Conservation (phyloP, 1,140 invertebrate genomes). For the Diploscapter pachys region DNA sequence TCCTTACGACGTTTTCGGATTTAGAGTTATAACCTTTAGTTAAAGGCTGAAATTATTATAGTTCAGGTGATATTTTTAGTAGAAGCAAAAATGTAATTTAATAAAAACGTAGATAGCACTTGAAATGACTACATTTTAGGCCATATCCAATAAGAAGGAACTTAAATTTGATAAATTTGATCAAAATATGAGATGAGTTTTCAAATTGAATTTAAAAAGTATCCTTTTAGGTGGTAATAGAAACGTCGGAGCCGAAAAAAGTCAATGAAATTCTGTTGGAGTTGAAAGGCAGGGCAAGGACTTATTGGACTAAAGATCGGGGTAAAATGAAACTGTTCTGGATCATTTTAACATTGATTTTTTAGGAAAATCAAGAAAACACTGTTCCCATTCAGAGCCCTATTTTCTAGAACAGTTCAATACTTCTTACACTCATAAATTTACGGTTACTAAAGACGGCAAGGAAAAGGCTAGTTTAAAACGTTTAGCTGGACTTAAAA, state of each 20-base stretch:
- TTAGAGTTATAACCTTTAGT: too few species aligned
- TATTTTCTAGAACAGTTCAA: constrained; percentile 59
- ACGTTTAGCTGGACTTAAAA: background rate
- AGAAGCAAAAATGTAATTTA: too few species aligned
- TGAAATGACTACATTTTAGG: too few species aligned
- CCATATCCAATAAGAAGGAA: too few species aligned
- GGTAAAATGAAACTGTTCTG: constrained; percentile 17
- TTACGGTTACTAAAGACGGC: constrained; percentile 37
- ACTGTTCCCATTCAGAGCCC: constrained; percentile 49
- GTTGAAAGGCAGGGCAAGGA: constrained; percentile 45
- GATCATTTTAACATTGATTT: background rate
- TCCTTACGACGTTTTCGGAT: too few species aligned
- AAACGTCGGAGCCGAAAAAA: constrained; percentile 48
- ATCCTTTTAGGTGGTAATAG: constrained; percentile 48
- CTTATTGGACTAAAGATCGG: constrained; percentile 58
- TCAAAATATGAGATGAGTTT: background rate
- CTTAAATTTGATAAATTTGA: too few species aligned
- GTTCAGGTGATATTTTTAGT: too few species aligned
- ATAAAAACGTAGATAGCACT: too few species aligned
- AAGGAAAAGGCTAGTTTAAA: constrained; percentile 28
- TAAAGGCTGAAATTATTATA: too few species aligned
- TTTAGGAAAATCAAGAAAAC: constrained; percentile 49
- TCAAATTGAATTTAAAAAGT: background rate
- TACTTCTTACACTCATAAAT: constrained; percentile 54
- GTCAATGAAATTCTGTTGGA: constrained; percentile 57